These are phyloP conservation scores for Serilophus lunatus DNA, from an alignment of 2,113 vertebrate genomes.

Conservation along the genomic window DNA sequence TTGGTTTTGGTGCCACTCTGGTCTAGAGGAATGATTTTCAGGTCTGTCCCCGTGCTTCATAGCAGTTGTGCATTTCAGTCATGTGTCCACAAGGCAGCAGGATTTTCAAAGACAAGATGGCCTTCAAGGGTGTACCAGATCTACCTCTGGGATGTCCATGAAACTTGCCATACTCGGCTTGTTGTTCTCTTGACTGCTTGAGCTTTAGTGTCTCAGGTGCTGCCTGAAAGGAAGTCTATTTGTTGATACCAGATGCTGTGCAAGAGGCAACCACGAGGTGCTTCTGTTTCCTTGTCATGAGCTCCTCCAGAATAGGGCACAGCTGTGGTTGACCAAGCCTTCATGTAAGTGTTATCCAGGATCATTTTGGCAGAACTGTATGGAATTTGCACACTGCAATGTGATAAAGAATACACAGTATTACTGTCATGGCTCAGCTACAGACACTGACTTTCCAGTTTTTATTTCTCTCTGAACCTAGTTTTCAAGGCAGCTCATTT, in stretches of 20 bases:
- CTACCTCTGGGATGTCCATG: neutral
- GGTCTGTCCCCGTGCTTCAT: neutral
- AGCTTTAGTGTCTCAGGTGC: neutral
- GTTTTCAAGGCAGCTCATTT: neutral
- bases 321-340: neutral
- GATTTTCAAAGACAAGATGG: neutral
- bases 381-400: neutral
- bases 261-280: neutral
- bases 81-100: neutral
- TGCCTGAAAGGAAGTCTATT: neutral
- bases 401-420: neutral
- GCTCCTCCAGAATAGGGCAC: neutral
- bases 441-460: neutral
- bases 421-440: neutral
- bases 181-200: neutral
- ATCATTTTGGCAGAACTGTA: neutral
- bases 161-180: neutral
- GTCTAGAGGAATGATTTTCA: neutral
- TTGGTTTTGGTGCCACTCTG: neutral
- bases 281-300: neutral
- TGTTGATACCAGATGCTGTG: neutral
- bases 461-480: neutral
- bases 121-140: neutral
- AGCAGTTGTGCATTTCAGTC: neutral
- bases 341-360: neutral